These are phyloP conservation scores for Tetranychus piercei DNA, from an alignment of 2,888 invertebrate species.

Conservation along the genomic window DNA sequence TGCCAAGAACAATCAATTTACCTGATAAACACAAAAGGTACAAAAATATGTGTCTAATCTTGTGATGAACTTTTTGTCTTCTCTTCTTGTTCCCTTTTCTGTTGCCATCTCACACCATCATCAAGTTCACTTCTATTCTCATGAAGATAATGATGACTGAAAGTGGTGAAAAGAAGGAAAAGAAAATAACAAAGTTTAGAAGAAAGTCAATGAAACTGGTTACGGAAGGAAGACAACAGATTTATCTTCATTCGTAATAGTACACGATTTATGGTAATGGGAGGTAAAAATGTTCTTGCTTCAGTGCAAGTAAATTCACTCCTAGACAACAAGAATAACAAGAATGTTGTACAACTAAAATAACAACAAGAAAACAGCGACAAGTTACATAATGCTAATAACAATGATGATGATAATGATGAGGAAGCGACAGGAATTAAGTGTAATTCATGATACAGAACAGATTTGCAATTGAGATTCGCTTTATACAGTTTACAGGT, in stretches of 20 bases:
- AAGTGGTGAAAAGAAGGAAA: background rate
- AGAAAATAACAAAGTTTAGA: background rate
- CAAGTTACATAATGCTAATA: background rate
- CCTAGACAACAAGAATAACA: background rate
- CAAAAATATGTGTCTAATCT: background rate
- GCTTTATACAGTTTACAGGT: too few relatives aligned
- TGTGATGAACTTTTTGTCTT: background rate
- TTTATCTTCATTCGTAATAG: background rate
- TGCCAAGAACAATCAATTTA: background rate
- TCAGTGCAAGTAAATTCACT: background rate
- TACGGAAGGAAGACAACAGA: conserved; percentile 1
- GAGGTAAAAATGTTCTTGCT: background rate
- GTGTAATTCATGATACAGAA: too few relatives aligned
- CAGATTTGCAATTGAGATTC: too few relatives aligned
- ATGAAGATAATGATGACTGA: background rate
- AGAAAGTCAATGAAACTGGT: background rate
- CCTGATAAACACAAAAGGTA: background rate
- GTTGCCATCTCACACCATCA: background rate
- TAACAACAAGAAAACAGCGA: background rate
- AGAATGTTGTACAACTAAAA: background rate
- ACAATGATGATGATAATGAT: background rate
- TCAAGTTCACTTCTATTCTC: background rate
- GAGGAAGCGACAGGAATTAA: too few relatives aligned
- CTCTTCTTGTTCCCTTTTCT: background rate
- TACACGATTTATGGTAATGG: background rate